Evolutionary conservation across 1,140 invertebrate genomes (phyloP), one percentile per base, ranked within the genome.

Genomic region (Drosophila sproati): DNA sequence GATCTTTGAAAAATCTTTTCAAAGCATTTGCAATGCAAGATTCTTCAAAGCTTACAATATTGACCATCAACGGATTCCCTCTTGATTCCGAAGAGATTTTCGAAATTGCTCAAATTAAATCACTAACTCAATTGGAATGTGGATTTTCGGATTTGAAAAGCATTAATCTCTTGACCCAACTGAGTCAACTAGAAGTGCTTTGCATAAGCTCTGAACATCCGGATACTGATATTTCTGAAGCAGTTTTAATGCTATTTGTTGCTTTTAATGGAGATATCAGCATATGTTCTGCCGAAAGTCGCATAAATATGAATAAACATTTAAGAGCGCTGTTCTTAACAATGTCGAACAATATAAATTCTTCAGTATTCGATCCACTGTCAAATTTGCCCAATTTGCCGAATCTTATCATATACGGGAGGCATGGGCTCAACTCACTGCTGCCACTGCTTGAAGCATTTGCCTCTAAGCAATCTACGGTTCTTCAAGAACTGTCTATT

Each of bases 101-200:
- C 4, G 34, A 67, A 41, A 67, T 67, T 41, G 4, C 7, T 3
- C 39, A 51, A 50, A 50, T 67, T 28, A 8, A 32, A 4, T 41
- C 43, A 32, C 5, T 67, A 41, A 41, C 10, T 10, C 0, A 32
- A 0, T 31, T 67, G 5, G 50, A 8, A 6, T 67, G 64, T 32
- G 54, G 43, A 8, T 57, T 50, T 50, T 10, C 2, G 3, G 45
- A 57, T 32, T 10, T 66, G 1, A n/a, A 45, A 2, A 48, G 10
- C n/a, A 51, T 67, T 12, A 2, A 3, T 6, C 10, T 20, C 3
- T 6, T 56, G 4, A 8, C 41, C 3, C 20, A 32, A 3, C 10
- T 47, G 8, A 32, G 6, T 2, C 10, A 48, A 0, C 52, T 67
- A 3, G 2, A 67, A 4, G 3, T 12, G 7, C 41, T 67, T 31